Evolutionary conservation across 2,113 vertebrate species (phyloP).

Genomic region (Ctenomys sociabilis): DNA sequence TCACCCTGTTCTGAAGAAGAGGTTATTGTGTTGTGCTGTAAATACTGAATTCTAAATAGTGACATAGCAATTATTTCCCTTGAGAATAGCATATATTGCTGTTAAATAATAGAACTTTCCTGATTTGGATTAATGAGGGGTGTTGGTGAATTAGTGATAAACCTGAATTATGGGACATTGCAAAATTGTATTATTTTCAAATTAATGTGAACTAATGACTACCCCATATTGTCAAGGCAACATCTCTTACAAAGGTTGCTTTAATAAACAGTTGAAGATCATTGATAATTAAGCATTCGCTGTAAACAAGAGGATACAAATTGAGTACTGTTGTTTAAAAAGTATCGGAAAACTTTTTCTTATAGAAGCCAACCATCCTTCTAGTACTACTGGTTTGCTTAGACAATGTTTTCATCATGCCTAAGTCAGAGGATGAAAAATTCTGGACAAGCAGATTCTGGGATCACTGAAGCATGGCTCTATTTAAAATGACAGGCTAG

Average conservation of each 20-base stretch:
- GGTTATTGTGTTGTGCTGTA: not conserved
- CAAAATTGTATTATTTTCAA: slow-evolving; percentile 75
- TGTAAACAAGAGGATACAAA: slow-evolving; percentile 48
- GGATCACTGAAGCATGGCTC: not conserved
- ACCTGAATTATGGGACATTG: slow-evolving; percentile 67
- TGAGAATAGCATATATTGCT: slow-evolving; percentile 66
- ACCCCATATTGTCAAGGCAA: slow-evolving; percentile 33
- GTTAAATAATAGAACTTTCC: slow-evolving; percentile 76
- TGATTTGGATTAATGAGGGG: slow-evolving; percentile 61
- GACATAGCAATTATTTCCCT: slow-evolving; percentile 75
- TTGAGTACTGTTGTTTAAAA: not conserved
- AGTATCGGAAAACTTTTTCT: slow-evolving; percentile 36
- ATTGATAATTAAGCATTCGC: slow-evolving; percentile 50
- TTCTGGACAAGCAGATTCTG: slow-evolving; percentile 19
- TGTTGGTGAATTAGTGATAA: slow-evolving; percentile 71
- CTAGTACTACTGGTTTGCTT: not conserved
- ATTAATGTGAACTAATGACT: slow-evolving; percentile 75
- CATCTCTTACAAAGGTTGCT: slow-evolving; percentile 38
- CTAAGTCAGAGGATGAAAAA: slow-evolving; percentile 9
- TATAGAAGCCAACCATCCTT: not conserved
- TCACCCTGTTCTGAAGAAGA: slow-evolving; percentile 4
- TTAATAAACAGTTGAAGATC: slow-evolving; percentile 68
- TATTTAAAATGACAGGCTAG: slow-evolving; percentile 18
- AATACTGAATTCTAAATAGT: slow-evolving; percentile 61
- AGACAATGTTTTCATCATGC: slow-evolving; percentile 8